phyloP scores from a whole-genome alignment of 2,113 vertebrate species.

The Pipa parva region DNA sequence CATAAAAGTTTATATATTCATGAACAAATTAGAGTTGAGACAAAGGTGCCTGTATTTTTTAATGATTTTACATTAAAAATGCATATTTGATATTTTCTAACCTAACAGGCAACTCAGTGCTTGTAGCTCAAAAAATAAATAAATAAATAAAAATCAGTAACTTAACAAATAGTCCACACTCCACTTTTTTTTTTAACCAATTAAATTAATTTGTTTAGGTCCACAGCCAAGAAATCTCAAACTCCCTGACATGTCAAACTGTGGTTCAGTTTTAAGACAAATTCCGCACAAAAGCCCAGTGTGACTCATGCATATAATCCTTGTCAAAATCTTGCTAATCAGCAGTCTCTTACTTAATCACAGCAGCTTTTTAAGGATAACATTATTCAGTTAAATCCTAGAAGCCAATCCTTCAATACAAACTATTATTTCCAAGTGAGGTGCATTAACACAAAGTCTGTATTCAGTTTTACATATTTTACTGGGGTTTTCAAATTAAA shows the following conservation, averaged over 20 bases:
- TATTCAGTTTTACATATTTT: too few species aligned
- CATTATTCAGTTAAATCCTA: constrained; percentile 50
- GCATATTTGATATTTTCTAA: too few species aligned
- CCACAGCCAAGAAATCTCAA: constrained; percentile 54
- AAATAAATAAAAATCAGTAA: background rate
- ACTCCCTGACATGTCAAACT: constrained; percentile 54
- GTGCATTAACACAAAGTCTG: too few species aligned
- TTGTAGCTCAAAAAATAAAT: background rate
- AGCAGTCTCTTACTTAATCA: constrained; percentile 64
- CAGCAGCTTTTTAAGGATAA: constrained; percentile 56
- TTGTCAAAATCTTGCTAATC: constrained; percentile 69
- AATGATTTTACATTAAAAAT: constrained; percentile 17
- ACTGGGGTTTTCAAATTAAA: too few species aligned
- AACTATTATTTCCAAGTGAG: constrained; percentile 49
- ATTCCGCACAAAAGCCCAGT: constrained; percentile 59
- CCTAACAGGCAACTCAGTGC: background rate
- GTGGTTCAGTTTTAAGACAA: constrained; percentile 51
- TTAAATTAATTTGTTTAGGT: constrained; percentile 59
- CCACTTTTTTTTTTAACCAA: constrained; percentile 52
- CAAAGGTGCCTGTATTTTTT: constrained; percentile 17
- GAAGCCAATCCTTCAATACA: constrained; percentile 51
- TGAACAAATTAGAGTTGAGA: background rate
- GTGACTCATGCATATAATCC: constrained; percentile 63
- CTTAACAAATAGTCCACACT: constrained; percentile 47
- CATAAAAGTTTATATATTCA: too few species aligned